Percentiles rank a stretch among this genome's conserved stretches.
Evolutionary conservation across 2,113 vertebrate genomes (phyloP).

Genomic region (Aptenodytes forsteri): DNA sequence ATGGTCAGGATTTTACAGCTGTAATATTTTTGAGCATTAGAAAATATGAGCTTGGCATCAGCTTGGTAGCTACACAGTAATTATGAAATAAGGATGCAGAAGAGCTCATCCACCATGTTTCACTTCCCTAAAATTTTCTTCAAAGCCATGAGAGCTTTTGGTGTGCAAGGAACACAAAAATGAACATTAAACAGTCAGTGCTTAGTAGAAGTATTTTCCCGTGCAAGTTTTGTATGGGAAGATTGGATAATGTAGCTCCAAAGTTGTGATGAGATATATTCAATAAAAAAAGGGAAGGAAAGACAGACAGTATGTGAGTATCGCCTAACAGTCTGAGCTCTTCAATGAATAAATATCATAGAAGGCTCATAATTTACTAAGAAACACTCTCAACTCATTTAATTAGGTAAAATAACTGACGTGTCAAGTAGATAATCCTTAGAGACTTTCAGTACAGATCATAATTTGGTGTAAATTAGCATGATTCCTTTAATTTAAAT

Average conservation of each 20-base stretch:
- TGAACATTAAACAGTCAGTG: neutral
- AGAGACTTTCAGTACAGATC: neutral
- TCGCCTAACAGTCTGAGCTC: neutral
- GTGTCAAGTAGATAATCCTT: neutral
- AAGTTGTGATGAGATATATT: neutral
- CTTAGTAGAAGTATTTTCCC: neutral
- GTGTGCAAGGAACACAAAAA: neutral
- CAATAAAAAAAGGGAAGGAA: neutral
- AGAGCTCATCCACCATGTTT: neutral
- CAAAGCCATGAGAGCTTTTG: neutral
- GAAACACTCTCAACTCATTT: neutral
- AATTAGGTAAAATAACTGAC: constrained; percentile 36
- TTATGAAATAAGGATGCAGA: neutral
- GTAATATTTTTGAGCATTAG: neutral
- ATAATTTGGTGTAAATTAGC: constrained; percentile 27
- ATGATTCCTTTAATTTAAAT: constrained; percentile 1
- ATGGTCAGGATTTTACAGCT: neutral
- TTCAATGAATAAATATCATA: constrained; percentile 16
- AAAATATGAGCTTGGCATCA: neutral
- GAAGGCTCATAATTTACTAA: neutral
- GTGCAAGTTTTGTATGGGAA: neutral
- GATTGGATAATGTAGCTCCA: neutral
- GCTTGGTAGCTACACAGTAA: neutral
- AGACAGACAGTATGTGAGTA: neutral
- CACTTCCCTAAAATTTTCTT: neutral